Percentiles rank a stretch among this genome's conserved stretches.
Conservation (phyloP, 2,797 vertebrate species). For the Octomys mimax region DNA sequence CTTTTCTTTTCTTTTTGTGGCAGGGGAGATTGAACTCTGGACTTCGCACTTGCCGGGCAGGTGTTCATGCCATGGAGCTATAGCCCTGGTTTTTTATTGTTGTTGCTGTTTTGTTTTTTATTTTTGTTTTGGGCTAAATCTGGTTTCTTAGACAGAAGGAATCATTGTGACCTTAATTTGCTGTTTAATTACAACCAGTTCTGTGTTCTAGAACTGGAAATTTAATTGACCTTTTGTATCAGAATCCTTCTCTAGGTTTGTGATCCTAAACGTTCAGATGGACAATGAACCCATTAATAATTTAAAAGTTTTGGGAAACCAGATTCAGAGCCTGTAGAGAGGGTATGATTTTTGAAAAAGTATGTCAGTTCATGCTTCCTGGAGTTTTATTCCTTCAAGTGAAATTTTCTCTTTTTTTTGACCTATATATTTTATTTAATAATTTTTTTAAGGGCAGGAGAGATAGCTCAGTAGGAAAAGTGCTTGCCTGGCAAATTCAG, state of each 20-base stretch:
- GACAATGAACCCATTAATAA: slow-evolving; percentile 41
- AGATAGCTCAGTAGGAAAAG: no score
- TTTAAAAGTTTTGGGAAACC: slow-evolving; percentile 52
- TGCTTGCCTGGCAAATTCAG: no score
- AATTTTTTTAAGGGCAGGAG: no score
- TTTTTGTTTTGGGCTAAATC: neutral
- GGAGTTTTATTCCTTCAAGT: neutral
- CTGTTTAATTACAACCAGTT: slow-evolving; percentile 23
- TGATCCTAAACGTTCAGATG: slow-evolving; percentile 22
- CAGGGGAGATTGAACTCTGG: no score
- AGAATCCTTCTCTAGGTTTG: slow-evolving; percentile 23
- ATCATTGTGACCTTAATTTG: neutral
- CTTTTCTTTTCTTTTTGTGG: neutral
- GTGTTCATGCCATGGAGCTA: no score
- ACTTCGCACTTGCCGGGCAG: no score
- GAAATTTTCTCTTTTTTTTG: slow-evolving; percentile 24
- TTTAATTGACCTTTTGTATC: slow-evolving; percentile 52
- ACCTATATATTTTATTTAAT: no score
- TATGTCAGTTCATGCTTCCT: neutral
- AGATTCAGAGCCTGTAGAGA: neutral
- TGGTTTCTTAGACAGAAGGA: slow-evolving; percentile 16
- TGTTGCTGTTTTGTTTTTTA: no score
- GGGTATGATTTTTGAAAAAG: neutral
- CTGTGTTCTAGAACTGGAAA: slow-evolving; percentile 28
- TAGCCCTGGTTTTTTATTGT: no score